phyloP scores from a whole-genome alignment of 1,140 invertebrate species.

The Planococcus citri region DNA sequence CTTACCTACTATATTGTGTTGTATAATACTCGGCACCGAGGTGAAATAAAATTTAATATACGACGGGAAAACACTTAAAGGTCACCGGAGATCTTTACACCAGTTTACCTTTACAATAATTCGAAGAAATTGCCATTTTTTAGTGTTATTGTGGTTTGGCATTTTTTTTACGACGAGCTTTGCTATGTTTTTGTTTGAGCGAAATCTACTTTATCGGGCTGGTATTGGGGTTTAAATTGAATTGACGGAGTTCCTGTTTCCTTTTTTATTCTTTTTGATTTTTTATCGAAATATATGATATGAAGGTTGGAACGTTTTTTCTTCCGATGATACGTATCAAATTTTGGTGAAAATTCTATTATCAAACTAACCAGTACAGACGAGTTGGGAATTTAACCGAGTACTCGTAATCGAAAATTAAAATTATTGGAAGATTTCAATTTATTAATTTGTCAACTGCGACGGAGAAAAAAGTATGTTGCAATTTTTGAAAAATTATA shows the following conservation, averaged over 20 bases:
- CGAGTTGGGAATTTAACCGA: no score
- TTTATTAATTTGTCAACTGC: no score
- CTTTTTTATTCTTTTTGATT: no score
- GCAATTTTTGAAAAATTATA: no score
- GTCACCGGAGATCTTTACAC: neutral
- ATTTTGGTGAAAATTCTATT: no score
- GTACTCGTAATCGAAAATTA: no score
- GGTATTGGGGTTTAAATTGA: neutral
- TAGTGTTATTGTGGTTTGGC: neutral
- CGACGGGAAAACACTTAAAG: neutral
- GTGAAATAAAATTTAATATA: neutral
- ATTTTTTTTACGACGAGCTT: neutral
- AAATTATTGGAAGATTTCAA: no score
- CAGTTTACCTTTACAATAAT: neutral
- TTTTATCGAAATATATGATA: no score
- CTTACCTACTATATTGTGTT: neutral
- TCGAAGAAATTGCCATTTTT: constrained; percentile 3
- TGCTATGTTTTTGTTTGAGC: neutral
- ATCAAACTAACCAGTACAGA: no score
- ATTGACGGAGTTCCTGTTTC: neutral
- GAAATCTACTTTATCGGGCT: neutral
- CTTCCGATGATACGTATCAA: no score
- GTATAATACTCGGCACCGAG: neutral
- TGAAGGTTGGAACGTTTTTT: no score
- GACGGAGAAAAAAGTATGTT: no score